Evolutionary conservation across 2,797 vertebrate species (phyloP).

Genomic region (Scleropages formosus): DNA sequence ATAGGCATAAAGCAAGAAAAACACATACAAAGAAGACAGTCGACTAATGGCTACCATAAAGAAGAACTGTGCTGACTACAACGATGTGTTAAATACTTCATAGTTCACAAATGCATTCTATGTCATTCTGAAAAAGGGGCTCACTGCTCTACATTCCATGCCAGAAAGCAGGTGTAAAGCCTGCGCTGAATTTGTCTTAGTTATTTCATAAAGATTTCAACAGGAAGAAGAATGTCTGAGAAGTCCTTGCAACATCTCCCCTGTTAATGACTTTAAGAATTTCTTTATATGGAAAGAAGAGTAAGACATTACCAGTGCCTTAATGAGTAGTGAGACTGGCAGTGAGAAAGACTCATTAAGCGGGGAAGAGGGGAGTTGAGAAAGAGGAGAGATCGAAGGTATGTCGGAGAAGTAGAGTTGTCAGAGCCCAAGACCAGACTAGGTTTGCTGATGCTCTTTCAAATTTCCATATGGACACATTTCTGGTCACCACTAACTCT

Average conservation of each 20-base stretch:
- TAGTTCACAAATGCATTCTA: neutral
- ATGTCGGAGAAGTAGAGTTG: neutral
- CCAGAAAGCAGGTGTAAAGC: neutral
- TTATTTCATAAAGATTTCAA: neutral
- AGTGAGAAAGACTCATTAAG: neutral
- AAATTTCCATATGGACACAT: neutral
- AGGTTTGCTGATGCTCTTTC: neutral
- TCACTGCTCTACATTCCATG: neutral
- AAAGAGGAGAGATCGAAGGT: conserved; percentile 6
- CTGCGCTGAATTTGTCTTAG: conserved; percentile 11
- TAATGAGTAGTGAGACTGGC: neutral
- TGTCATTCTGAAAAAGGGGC: conserved; percentile 1
- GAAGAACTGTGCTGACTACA: no score
- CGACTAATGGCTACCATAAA: no score
- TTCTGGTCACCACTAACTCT: conserved; percentile 9
- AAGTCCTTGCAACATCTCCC: neutral
- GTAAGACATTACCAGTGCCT: neutral
- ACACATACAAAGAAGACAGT: no score
- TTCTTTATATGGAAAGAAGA: conserved; percentile 6
- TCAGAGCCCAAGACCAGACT: neutral
- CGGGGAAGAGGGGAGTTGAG: neutral
- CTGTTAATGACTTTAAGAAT: conserved; percentile 16
- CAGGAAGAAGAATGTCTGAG: neutral
- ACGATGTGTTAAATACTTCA: neutral
- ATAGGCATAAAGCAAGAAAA: no score